These are phyloP conservation scores for Pagetopsis macropterus DNA, from an alignment of 2,797 vertebrate genomes.

Conservation along the genomic window DNA sequence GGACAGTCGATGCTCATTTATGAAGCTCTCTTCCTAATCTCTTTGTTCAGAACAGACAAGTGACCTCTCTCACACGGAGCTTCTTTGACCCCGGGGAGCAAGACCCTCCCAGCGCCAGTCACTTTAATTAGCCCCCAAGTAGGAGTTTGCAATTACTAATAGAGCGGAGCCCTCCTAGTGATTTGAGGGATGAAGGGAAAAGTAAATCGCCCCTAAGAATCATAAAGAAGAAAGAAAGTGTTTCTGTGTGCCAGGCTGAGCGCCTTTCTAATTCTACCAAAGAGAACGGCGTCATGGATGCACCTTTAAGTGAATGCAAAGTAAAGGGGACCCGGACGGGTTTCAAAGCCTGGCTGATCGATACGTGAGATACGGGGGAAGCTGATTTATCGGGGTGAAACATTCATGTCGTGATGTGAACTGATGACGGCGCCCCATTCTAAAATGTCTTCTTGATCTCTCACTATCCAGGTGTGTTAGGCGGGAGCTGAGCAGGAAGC, in stretches of 20 bases:
- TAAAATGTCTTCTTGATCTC: slow-evolving; percentile 22
- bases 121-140: slow-evolving; percentile 99
- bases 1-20: slow-evolving; percentile 96
- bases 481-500: slow-evolving; percentile 85
- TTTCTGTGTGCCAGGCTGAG: slow-evolving; percentile 72
- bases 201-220: slow-evolving; percentile 86
- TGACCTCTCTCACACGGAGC: slow-evolving; percentile 96
- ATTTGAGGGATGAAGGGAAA: slow-evolving; percentile 87
- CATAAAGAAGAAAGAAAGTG: slow-evolving; percentile 67
- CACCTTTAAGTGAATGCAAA: slow-evolving; percentile 81
- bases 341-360: slow-evolving; percentile 81
- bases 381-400: slow-evolving; percentile 64
- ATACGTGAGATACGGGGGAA: slow-evolving; percentile 58
- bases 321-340: slow-evolving; percentile 85
- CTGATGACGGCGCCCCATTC: slow-evolving; percentile 8
- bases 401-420: slow-evolving; percentile 54
- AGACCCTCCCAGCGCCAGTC: slow-evolving; percentile 93
- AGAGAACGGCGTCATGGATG: slow-evolving; percentile 81
- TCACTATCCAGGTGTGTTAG: slow-evolving; percentile 94
- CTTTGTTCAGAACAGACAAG: slow-evolving; percentile 99
- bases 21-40: slow-evolving; percentile 96
- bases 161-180: slow-evolving; percentile 92
- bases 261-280: slow-evolving; percentile 78
- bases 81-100: slow-evolving; percentile 94
- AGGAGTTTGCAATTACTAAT: slow-evolving; percentile 95